Evolutionary conservation across 2,797 vertebrate genomes (phyloP), one percentile per base, ranked within the genome.

Genomic region (Decapterus maruadsi): DNA sequence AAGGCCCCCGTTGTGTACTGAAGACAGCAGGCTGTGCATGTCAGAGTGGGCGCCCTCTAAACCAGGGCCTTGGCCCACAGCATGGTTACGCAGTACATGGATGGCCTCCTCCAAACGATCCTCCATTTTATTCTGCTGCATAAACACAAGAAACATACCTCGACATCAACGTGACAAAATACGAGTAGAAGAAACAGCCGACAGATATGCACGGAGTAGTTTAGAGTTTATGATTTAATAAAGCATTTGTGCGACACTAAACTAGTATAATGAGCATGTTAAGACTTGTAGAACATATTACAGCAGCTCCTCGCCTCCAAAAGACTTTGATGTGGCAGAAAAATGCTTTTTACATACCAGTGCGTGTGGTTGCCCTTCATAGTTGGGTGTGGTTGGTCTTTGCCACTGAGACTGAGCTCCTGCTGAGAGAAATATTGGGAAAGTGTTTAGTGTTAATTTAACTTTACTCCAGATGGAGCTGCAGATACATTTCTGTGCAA

Each of bases 81-180:
- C 98, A 0, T 99, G 98, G 87, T 93, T 99, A 70, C 98, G 96
- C 78, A 99, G 94, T 71, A 99, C 98, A 0, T 99, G 97, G 82
- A 99, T 99, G 72, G 98, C 98, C 93, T 99, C 98, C 12, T 99
- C 98, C 93, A 99, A 94, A 84, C 95, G 96, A 86, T 99, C 98
- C 86, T 99, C 98, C 96, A 99, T 95, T 94, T 99, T 99, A 94
- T 94, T 99, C 92, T 99, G 98, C 96, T 97, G 81, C 51, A 75
- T 1, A 64, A 66, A 78, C 17, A 73, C 4, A 75, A 20, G 4
- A 38, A 56, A 45, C 4, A 58, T 4, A 43, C 13, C 13, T 42
- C 34, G 1, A 60, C 19, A 17, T 50, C 20, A 81, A 57, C 12
- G 54, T 29, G 22, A 68, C 16, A 11, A 38, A 16, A 46, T 17